A percentile compares a stretch with the other conserved stretches of the same genome.
Conservation (phyloP, 2,113 vertebrate genomes). For the Colistium nudipinnis region DNA sequence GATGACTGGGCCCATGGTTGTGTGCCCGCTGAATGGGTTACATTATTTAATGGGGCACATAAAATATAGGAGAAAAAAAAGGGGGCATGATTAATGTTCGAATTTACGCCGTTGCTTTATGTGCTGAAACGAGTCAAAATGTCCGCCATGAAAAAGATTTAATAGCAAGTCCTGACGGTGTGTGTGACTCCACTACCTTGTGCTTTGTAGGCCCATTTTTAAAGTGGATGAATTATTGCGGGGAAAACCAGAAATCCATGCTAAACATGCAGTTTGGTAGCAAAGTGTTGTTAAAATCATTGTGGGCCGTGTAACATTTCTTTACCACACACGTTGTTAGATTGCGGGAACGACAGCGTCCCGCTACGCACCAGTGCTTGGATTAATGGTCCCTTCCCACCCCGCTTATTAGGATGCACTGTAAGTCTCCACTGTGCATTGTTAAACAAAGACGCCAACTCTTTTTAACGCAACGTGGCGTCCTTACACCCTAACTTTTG, state of each 20-base stretch:
- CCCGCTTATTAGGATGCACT: conserved; percentile 46
- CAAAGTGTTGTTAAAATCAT: not conserved
- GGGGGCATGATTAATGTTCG: not conserved
- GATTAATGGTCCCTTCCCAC: conserved; percentile 55
- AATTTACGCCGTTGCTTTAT: not conserved
- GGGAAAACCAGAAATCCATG: not conserved
- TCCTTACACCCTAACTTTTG: conserved; percentile 60
- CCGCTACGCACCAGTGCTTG: conserved; percentile 42
- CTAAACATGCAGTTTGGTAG: not conserved
- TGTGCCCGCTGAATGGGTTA: conserved; percentile 2
- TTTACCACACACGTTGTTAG: conserved; percentile 25
- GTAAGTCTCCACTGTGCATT: conserved; percentile 36
- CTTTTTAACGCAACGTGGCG: conserved; percentile 21
- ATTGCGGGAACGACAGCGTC: conserved; percentile 14
- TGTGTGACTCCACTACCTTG: not conserved
- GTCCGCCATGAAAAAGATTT: not conserved
- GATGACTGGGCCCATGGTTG: not conserved
- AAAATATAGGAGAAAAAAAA: not conserved
- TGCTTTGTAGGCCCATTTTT: no score
- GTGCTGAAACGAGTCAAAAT: not conserved
- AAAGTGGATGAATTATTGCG: not conserved
- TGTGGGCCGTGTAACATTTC: conserved; percentile 16
- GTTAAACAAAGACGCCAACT: conserved; percentile 60
- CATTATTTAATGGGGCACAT: not conserved
- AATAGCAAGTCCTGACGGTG: not conserved